Conservation (phyloP, 2,888 invertebrate species). For the Papilio protenor region DNA sequence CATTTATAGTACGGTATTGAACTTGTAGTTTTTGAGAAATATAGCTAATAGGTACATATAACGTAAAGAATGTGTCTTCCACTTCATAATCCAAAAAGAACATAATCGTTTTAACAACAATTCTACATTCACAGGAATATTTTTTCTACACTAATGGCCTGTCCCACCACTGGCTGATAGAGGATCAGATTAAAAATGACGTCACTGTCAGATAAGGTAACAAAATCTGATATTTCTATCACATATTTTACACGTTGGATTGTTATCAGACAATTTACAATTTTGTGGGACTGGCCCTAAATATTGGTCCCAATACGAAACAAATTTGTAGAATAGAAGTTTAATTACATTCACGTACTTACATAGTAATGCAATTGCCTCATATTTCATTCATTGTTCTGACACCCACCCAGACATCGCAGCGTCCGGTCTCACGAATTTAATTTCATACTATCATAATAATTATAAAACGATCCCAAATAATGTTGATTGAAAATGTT, state of each 20-base stretch:
- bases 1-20: neutral
- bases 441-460: neutral
- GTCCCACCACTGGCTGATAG: no score
- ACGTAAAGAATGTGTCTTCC: no score
- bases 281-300: neutral
- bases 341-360: neutral
- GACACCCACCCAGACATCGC: conserved; percentile 17
- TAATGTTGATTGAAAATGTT: neutral
- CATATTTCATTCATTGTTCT: conserved; percentile 25
- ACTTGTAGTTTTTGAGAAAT: neutral
- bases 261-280: no score
- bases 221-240: no score
- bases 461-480: neutral
- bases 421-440: conserved; percentile 24
- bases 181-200: no score
- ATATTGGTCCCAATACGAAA: neutral
- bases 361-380: neutral
- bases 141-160: neutral
- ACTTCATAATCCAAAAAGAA: no score
- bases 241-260: no score
- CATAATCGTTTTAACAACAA: no score
- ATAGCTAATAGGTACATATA: no score
- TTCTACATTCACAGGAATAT: no score
- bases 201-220: no score
- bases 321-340: neutral